Evolutionary conservation across 92 coral and sea anemone genomes (phyloP), one percentile per base, ranked within the genome.

Genomic region (Palythoa caribaeorum): DNA sequence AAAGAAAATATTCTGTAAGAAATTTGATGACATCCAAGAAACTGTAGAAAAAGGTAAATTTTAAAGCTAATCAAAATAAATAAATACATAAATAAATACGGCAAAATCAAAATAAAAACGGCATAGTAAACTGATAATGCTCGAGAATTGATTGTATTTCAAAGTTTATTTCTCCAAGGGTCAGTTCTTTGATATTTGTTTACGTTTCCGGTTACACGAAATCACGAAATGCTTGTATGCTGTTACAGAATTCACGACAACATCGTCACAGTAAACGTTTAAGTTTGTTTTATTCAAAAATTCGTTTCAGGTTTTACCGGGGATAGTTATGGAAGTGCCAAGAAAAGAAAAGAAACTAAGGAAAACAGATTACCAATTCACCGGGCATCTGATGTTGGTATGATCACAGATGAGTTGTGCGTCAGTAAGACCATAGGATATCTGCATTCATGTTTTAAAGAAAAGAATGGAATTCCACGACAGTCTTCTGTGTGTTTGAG

Each of bases 401-500:
- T 10, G n/a, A 21, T 50, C 19, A n/a, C n/a, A 65, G 76, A 81
- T 40, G 86, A 81, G 21, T 28, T 68, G 76, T 66, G 37, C 20
- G n/a, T 17, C 39, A 81, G 20, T 28, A 66, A 40, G 66, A 13
- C 93, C 19, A 92, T 92, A 71, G 95, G 95, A 17, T 88, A 87
- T 59, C 77, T 90, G 63, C 88, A 87, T 19, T 89, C 95, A 0
- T 92, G 95, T 60, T 92, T 92, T 69, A 92, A 92, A 59, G 93
- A 90, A 76, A 92, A 92, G 78, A 92, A 92, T 90, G 95, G 95
- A 9, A 87, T 90, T 79, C 95, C 95, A 2, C 76, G 93, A 40
- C 95, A 92, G 83, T 85, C 93, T 7, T 87, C 93, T 53, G 91
- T 92, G 5, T 92, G 95, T 44, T 87, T 90, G 44, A 59, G 88